Evolutionary conservation across 2,888 invertebrate genomes (phyloP), one percentile per base, ranked within the genome.

Genomic region (Xylota sylvarum): DNA sequence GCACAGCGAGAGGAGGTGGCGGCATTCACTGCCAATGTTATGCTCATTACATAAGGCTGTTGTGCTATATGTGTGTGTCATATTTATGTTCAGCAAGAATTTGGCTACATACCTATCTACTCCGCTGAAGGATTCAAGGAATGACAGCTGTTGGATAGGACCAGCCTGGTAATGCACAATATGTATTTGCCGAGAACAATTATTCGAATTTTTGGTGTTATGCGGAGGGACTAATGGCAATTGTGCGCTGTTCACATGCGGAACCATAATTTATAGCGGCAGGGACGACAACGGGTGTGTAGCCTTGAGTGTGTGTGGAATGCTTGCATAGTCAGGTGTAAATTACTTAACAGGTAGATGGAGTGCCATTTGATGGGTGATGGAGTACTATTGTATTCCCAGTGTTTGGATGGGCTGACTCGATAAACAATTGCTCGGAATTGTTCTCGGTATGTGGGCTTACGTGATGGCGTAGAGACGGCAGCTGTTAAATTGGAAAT

Each of bases 41-140:
- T 73, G 40, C 78, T 79, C 78, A 84, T 79, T 84, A 70, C 30
- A 14, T n/a, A 10, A 14, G 32, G 37, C 37, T 19, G 56, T 35
- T 27, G 48, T n/a, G 12, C 5, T 27, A 5, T 12, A 3, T 52
- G 10, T 35, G 50, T 50, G 32, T 50, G 65, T 40, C 40, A 58
- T 40, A 69, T 69, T 74, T 67, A 50, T 77, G 67, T 60, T 69
- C 17, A 10, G 48, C 27, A 55, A 40, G 62, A 52, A 62, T 73
- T 58, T 35, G 43, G 46, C 50, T 35, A 14, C 17, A 40, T 12
- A 27, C 19, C 19, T n/a, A n/a, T n/a, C 2, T 23, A 23, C n/a
- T 5, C 6, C 58, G 55, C 23, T 40, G 14, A 70, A 70, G 60
- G 69, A 62, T 55, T 62, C 55, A 60, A 23, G 17, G 50, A 55